Conservation (phyloP, 1,140 invertebrate species). For the Penaeus japonicus region DNA sequence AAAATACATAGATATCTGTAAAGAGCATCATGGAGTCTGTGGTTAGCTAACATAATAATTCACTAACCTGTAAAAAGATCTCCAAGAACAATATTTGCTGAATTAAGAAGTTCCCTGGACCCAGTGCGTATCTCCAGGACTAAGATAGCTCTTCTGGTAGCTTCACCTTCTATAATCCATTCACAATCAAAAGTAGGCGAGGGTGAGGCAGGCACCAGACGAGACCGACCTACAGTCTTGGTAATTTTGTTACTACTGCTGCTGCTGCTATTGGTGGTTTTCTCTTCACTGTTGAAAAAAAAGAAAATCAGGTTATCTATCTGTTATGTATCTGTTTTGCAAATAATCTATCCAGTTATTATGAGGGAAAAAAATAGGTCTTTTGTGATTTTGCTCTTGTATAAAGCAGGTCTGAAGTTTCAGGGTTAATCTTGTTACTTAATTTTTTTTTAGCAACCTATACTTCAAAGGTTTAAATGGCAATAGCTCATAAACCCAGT, state of each 20-base stretch:
- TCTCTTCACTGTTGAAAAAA: neutral
- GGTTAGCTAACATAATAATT: neutral
- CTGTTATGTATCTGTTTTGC: neutral
- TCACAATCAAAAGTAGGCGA: slow-evolving; percentile 49
- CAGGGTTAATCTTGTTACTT: too few species aligned
- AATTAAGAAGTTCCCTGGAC: slow-evolving; percentile 48
- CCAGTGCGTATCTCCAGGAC: slow-evolving; percentile 41
- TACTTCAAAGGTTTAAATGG: too few species aligned
- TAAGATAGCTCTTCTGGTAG: slow-evolving; percentile 17
- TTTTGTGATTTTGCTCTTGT: too few species aligned
- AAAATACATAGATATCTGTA: neutral
- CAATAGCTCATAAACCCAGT: too few species aligned
- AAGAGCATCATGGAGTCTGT: neutral
- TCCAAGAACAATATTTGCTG: slow-evolving; percentile 32
- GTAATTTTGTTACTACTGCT: slow-evolving; percentile 19
- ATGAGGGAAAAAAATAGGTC: too few species aligned
- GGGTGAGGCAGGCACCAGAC: slow-evolving; percentile 36
- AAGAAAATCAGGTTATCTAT: neutral
- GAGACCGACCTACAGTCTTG: slow-evolving; percentile 42
- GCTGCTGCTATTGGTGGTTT: neutral
- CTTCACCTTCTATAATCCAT: slow-evolving; percentile 34
- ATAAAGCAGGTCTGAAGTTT: too few species aligned
- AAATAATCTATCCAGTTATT: too few species aligned
- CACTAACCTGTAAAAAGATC: slow-evolving; percentile 39
- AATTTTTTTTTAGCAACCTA: too few species aligned